Evolutionary conservation across 2,113 vertebrate species (phyloP).

Genomic region (Phainopepla nitens): DNA sequence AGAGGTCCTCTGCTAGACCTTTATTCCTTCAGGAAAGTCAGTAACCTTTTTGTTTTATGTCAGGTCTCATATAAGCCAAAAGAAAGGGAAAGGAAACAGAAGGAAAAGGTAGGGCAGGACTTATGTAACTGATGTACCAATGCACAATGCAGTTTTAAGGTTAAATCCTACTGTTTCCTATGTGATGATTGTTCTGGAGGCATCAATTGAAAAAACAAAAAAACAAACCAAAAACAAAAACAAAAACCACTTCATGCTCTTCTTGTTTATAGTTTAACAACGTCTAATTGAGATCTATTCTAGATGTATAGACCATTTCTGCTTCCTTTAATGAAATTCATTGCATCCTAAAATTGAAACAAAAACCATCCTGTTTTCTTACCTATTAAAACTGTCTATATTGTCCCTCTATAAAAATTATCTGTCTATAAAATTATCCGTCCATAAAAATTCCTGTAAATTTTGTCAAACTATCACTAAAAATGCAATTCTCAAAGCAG

Average conservation of each 20-base stretch:
- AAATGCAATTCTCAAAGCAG: background rate
- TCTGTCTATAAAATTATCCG: background rate
- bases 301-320: background rate
- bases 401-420: no score
- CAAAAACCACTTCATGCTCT: background rate
- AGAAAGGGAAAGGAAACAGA: background rate
- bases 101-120: background rate
- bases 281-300: background rate
- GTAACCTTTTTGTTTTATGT: background rate
- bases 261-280: background rate
- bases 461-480: background rate
- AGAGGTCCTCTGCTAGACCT: background rate
- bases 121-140: background rate
- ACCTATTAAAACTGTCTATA: background rate
- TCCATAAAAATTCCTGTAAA: background rate
- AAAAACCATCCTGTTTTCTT: background rate
- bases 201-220: background rate
- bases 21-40: background rate
- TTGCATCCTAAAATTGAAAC: background rate
- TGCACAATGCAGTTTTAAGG: background rate
- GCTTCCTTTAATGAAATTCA: background rate
- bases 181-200: background rate
- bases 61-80: background rate
- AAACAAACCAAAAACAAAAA: background rate
- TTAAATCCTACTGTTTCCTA: background rate